These are phyloP conservation scores for Diadophis punctatus DNA, from an alignment of 2,113 vertebrate species.

Conservation along the genomic window DNA sequence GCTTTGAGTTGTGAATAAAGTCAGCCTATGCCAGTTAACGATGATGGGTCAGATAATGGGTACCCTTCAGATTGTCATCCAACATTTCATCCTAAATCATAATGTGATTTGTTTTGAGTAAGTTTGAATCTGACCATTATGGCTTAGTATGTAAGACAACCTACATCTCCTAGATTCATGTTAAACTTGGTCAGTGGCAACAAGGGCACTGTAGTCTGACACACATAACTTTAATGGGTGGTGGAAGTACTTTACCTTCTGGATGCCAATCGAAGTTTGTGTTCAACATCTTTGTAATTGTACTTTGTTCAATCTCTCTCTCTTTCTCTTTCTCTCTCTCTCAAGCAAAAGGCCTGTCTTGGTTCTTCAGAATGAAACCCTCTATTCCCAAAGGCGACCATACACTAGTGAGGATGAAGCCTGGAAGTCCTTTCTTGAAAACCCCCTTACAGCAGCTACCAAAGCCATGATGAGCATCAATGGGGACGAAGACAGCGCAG, in stretches of 20 bases:
- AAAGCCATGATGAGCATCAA: slow-evolving; percentile 99
- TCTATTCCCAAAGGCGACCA: slow-evolving; percentile 85
- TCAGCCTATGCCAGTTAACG: slow-evolving; percentile 35
- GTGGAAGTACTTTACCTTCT: not conserved
- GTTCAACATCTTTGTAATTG: not conserved
- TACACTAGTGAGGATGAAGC: slow-evolving; percentile 96
- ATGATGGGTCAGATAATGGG: slow-evolving; percentile 33
- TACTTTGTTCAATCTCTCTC: slow-evolving; percentile 1
- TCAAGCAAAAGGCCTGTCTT: slow-evolving; percentile 93
- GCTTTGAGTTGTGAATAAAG: not conserved
- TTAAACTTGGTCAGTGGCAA: not conserved
- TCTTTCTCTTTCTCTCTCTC: not conserved
- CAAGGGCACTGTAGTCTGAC: not conserved
- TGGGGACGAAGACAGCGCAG: slow-evolving; percentile 95
- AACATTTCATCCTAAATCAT: not conserved
- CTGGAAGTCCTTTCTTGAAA: slow-evolving; percentile 98
- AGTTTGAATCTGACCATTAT: not conserved
- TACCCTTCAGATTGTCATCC: not conserved
- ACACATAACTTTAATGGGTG: not conserved
- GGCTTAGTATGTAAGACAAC: not conserved
- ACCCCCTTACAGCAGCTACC: slow-evolving; percentile 95
- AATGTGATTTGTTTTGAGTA: not conserved
- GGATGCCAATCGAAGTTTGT: not conserved
- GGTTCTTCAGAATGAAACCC: slow-evolving; percentile 92
- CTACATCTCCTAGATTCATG: not conserved